Percentiles rank a stretch among this genome's conserved stretches.
These are phyloP conservation scores for Trisateles emortualis DNA, from an alignment of 2,888 invertebrate genomes.

Conservation along the genomic window DNA sequence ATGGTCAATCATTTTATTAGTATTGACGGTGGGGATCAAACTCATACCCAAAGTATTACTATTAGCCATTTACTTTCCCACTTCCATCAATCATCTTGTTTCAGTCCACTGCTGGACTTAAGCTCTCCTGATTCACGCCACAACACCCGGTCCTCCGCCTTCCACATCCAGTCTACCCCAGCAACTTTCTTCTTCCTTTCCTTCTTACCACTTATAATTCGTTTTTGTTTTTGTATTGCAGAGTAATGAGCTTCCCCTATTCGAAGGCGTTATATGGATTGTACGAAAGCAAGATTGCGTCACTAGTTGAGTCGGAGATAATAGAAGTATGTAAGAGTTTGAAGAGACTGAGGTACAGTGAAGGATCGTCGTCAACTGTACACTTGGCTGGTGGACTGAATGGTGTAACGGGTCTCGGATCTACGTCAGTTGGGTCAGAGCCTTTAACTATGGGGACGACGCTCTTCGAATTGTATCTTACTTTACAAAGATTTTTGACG, in stretches of 20 bases:
- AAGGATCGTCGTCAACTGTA: slow-evolving; percentile 74
- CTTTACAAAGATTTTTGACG: slow-evolving; percentile 94
- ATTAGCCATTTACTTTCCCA: too few relatives aligned
- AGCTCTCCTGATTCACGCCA: too few relatives aligned
- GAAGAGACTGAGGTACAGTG: slow-evolving; percentile 87
- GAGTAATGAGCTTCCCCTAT: slow-evolving; percentile 91
- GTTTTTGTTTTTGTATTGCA: slow-evolving; percentile 56
- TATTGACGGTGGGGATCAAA: too few relatives aligned
- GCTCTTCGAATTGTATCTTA: slow-evolving; percentile 96
- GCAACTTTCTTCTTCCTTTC: too few relatives aligned
- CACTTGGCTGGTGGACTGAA: slow-evolving; percentile 84
- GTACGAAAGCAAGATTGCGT: slow-evolving; percentile 91
- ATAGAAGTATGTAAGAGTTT: slow-evolving; percentile 91
- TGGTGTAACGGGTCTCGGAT: slow-evolving; percentile 81
- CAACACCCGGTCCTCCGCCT: too few relatives aligned
- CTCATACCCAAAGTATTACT: too few relatives aligned
- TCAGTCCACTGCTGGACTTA: too few relatives aligned
- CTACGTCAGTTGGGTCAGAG: slow-evolving; percentile 84
- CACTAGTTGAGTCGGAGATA: slow-evolving; percentile 90
- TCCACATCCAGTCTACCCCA: too few relatives aligned
- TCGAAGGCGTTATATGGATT: slow-evolving; percentile 90
- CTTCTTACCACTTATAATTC: too few relatives aligned
- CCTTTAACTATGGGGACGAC: slow-evolving; percentile 94
- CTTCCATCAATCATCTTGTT: too few relatives aligned
- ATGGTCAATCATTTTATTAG: too few relatives aligned